Conservation (phyloP, 2,797 vertebrate species). For the Chelon labrosus region DNA sequence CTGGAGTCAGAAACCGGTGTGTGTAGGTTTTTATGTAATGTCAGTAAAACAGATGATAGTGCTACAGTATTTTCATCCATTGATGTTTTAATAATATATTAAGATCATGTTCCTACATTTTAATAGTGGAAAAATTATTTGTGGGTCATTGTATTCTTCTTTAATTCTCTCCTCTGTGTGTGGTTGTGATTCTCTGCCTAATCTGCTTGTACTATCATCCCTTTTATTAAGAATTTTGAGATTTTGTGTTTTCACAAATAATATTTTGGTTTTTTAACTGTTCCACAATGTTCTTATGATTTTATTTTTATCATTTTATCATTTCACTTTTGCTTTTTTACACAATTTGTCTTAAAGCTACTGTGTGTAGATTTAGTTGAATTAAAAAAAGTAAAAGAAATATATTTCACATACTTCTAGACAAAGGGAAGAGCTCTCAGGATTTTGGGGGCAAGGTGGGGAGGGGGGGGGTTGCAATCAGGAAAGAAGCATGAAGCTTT, state of each 20-base stretch:
- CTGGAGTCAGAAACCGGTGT: too few relatives aligned
- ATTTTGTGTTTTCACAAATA: conserved; percentile 4
- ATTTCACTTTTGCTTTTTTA: background rate
- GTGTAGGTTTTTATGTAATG: too few relatives aligned
- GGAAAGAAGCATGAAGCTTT: background rate
- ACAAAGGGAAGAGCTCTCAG: conserved; percentile 1
- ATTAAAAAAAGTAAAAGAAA: background rate
- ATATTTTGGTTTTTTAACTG: background rate
- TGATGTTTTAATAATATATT: background rate
- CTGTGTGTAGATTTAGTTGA: background rate
- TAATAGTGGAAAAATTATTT: conserved; percentile 67
- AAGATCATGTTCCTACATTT: background rate
- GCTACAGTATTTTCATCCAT: background rate
- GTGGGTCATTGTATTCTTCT: conserved; percentile 13
- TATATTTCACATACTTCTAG: background rate
- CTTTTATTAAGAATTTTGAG: background rate
- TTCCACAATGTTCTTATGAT: background rate
- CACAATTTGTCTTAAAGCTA: conserved; percentile 6
- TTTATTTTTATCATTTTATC: background rate
- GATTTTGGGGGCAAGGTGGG: background rate
- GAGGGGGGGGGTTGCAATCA: conserved; percentile 28
- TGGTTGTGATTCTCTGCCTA: conserved; percentile 5
- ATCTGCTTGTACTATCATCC: background rate
- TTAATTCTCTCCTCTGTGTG: conserved; percentile 15
- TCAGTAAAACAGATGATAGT: background rate